phyloP scores from a whole-genome alignment of 2,797 vertebrate species.

The Lemur catta region DNA sequence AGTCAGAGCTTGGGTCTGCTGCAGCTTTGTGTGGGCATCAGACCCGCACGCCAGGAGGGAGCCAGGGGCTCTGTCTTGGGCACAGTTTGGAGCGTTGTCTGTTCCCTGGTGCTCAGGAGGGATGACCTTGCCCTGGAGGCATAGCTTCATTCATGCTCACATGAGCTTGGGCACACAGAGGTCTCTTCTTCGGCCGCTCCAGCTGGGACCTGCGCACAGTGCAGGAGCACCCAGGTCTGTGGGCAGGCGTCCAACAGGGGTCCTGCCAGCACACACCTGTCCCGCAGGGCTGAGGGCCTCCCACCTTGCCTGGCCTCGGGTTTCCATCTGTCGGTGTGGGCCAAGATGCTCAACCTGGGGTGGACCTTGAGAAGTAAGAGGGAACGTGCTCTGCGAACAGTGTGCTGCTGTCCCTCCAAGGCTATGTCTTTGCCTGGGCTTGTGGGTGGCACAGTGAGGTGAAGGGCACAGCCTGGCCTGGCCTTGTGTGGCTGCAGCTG shows the following conservation, averaged over 20 bases:
- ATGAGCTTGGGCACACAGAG: not conserved
- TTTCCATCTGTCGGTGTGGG: not conserved
- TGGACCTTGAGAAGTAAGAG: not conserved
- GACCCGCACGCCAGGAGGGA: not conserved
- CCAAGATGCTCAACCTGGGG: accelerated
- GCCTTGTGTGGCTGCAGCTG: no score
- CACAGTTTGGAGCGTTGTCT: not conserved
- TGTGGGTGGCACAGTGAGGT: not conserved
- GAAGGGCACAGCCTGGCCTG: not conserved
- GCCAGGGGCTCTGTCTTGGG: not conserved
- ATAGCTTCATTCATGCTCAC: not conserved
- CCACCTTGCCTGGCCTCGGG: accelerated
- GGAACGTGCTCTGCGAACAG: not conserved
- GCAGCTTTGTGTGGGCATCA: not conserved
- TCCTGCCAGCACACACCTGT: not conserved
- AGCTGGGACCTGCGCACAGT: not conserved
- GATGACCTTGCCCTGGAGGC: not conserved
- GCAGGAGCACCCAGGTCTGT: no score
- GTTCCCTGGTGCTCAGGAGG: not conserved
- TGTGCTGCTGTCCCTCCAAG: not conserved
- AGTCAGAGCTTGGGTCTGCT: not conserved
- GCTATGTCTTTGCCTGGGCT: not conserved
- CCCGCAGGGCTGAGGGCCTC: not conserved
- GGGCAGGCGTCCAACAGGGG: not conserved
- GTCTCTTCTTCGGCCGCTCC: no score